phyloP scores from a whole-genome alignment of 2,797 vertebrate species.

The Podarcis siculus region DNA sequence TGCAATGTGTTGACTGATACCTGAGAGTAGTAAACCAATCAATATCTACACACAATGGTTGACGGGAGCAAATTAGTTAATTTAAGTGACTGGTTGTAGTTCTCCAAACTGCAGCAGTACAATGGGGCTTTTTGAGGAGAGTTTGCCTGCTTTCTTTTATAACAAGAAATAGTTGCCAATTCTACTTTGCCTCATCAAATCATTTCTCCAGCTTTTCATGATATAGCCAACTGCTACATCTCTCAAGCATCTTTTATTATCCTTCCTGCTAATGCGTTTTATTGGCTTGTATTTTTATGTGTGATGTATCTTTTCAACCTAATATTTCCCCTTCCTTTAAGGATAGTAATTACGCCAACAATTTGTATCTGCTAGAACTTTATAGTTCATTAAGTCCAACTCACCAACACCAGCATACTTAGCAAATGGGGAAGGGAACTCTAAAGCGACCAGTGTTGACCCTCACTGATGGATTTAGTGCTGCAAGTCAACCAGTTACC shows the following conservation, averaged over 20 bases:
- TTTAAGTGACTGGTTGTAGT: background rate
- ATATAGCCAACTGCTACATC: background rate
- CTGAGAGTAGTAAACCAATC: slow-evolving; percentile 10
- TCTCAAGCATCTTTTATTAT: background rate
- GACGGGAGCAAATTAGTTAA: slow-evolving; percentile 7
- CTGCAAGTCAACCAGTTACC: background rate
- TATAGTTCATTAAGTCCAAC: background rate
- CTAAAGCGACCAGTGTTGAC: background rate
- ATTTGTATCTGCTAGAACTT: background rate
- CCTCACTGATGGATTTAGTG: background rate
- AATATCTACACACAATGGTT: slow-evolving; percentile 4
- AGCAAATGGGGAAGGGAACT: background rate
- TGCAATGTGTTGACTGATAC: background rate
- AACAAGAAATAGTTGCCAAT: background rate
- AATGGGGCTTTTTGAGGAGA: background rate
- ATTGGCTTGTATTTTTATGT: background rate
- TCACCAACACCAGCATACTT: background rate
- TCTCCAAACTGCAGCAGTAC: background rate
- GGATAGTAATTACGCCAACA: background rate
- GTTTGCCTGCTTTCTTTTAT: background rate
- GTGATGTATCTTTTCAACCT: background rate
- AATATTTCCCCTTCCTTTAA: background rate
- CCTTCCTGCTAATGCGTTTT: background rate
- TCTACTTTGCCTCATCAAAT: background rate
- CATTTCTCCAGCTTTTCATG: background rate